phyloP scores from a whole-genome alignment of 2,888 invertebrate species.

The Stomorhina lunata region DNA sequence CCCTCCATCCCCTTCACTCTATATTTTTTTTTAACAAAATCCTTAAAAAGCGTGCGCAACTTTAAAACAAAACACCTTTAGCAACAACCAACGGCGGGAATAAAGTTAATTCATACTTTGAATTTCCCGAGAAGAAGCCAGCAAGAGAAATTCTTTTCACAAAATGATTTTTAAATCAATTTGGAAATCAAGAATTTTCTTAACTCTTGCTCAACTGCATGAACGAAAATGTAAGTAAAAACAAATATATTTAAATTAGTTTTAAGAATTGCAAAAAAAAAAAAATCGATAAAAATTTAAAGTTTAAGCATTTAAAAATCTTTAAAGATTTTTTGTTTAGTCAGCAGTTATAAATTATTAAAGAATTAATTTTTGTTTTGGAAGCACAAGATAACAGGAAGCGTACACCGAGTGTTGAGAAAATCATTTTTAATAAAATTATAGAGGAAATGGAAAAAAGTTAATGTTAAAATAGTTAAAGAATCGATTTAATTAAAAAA shows the following conservation, averaged over 20 bases:
- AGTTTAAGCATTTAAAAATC: no score
- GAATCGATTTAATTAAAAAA: no score
- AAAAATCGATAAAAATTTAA: background rate
- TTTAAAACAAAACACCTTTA: slow-evolving; percentile 26
- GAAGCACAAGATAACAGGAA: slow-evolving; percentile 10
- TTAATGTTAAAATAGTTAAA: no score
- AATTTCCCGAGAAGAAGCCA: background rate
- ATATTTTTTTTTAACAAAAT: background rate
- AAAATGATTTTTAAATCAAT: slow-evolving; percentile 21
- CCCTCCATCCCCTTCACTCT: background rate
- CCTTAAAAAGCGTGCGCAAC: slow-evolving; percentile 60
- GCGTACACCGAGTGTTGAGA: no score
- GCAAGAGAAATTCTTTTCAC: slow-evolving; percentile 22
- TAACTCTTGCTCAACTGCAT: background rate
- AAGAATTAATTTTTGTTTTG: background rate
- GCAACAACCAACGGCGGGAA: background rate
- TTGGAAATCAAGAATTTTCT: slow-evolving; percentile 8
- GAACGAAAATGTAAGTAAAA: slow-evolving; percentile 54
- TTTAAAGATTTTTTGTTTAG: background rate
- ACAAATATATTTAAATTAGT: slow-evolving; percentile 37
- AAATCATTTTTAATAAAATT: slow-evolving; percentile 37
- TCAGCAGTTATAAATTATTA: background rate
- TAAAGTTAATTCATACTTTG: background rate
- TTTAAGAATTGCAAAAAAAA: slow-evolving; percentile 4
- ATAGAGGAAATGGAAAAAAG: background rate